Evolutionary conservation across 2,888 invertebrate species (phyloP).

Genomic region (Lamellibrachia columna): DNA sequence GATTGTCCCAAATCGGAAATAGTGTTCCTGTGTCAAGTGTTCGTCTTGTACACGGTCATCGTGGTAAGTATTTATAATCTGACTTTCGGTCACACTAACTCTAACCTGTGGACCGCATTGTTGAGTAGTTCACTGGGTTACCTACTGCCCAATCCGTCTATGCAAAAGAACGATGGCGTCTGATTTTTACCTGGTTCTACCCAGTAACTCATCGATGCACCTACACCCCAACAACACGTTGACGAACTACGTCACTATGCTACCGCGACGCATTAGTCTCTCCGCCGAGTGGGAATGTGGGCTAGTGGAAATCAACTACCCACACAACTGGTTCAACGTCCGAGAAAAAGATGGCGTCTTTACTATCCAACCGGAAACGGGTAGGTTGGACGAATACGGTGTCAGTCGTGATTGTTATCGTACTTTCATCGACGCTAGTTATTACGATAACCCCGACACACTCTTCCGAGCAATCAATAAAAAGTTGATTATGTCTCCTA

Average conservation of each 20-base stretch:
- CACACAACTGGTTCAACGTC: neutral
- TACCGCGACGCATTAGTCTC: neutral
- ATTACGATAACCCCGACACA: neutral
- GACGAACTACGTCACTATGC: neutral
- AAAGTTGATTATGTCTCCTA: neutral
- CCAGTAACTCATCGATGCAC: neutral
- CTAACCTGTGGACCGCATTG: conserved; percentile 27
- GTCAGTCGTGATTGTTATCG: neutral
- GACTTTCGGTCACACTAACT: neutral
- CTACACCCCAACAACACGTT: neutral
- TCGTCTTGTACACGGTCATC: neutral
- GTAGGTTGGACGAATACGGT: neutral
- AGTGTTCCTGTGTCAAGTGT: conserved; percentile 31
- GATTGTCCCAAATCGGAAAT: neutral
- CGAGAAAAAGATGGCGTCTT: neutral
- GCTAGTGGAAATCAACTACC: neutral
- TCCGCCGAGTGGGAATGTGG: neutral
- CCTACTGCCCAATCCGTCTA: neutral
- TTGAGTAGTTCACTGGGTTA: conserved; percentile 20
- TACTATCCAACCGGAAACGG: neutral
- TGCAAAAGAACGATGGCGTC: neutral
- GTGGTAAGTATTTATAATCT: conserved; percentile 20
- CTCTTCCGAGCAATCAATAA: neutral
- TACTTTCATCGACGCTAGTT: neutral
- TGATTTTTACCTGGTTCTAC: neutral